A percentile compares a stretch with the other conserved stretches of the same genome.
phyloP scores from a whole-genome alignment of 1,140 invertebrate species.

The Tetragnatha versicolor region DNA sequence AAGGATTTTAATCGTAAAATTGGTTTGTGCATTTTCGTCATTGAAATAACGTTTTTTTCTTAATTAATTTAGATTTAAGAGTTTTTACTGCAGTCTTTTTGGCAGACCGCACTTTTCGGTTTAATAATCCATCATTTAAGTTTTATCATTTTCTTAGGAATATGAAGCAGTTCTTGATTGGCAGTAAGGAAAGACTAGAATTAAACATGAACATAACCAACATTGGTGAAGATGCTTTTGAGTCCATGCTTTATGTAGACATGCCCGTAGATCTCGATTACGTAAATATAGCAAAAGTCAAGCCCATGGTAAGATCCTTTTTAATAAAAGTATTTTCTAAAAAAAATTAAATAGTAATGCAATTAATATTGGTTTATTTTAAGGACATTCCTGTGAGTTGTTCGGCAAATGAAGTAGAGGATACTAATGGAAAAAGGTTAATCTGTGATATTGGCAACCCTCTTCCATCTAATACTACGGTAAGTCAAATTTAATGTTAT shows the following conservation, averaged over 20 bases:
- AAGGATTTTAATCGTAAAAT: too few relatives aligned
- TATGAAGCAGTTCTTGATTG: slow-evolving; percentile 78
- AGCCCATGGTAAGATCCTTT: slow-evolving; percentile 9
- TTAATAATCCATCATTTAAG: too few relatives aligned
- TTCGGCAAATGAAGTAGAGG: slow-evolving; percentile 69
- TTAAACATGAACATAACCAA: slow-evolving; percentile 83
- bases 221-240: slow-evolving; percentile 86
- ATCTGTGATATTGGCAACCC: slow-evolving; percentile 81
- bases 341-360: not conserved
- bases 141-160: slow-evolving; percentile 68
- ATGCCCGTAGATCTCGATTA: slow-evolving; percentile 78
- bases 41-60: too few relatives aligned
- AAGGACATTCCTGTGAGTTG: slow-evolving; percentile 71
- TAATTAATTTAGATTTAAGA: too few relatives aligned
- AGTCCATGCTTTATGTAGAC: slow-evolving; percentile 78
- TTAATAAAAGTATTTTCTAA: not conserved
- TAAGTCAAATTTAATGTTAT: slow-evolving; percentile 46
- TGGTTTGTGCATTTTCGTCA: too few relatives aligned
- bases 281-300: slow-evolving; percentile 60
- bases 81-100: too few relatives aligned
- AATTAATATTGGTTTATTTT: slow-evolving; percentile 56
- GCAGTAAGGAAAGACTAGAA: slow-evolving; percentile 77
- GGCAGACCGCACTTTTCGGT: too few relatives aligned
- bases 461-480: slow-evolving; percentile 56
- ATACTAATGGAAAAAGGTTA: slow-evolving; percentile 71